Evolutionary conservation across 1,140 invertebrate species (phyloP), one percentile per base, ranked within the genome.

Genomic region (Drosophila oshimai): DNA sequence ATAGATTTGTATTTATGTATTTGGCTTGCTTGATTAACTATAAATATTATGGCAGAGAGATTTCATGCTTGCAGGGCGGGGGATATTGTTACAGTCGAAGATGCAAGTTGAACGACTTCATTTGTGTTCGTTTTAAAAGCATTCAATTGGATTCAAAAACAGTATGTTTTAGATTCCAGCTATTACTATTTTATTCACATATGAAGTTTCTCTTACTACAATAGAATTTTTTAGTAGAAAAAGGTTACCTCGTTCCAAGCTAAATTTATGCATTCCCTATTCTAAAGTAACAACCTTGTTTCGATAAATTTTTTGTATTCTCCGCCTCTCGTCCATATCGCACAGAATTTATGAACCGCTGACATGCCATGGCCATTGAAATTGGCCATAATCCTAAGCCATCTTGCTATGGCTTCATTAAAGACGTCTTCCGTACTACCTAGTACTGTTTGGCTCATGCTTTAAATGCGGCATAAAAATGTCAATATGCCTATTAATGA

Each of bases 1-100:
- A 79, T 86, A 62, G 60, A 79, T 79, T 79, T 57, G 74, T 71
- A 84, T 83, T 80, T 80, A 80, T 74, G 76, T 80, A 80, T 81
- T 84, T 84, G 74, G 75, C 58, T 86, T 84, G 64, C 79, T 84
- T 84, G 79, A 84, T 84, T 84, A 86, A 84, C 79, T 74, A 84
- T 84, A 84, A 84, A 84, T 84, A 86, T 84, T 84, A 74, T 86
- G 80, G 46, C 64, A 74, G 65, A 42, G 22, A 37, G 64, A 74
- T 81, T 75, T 81, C 65, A 67, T 65, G 70, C 67, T 31, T n/a
- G 7, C 13, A 12, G 20, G 15, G 3, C 3, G 15, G 13, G 12
- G 18, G 10, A 12, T 34, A 12, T 64, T 26, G 44, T 37, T 34
- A 20, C 55, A 28, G 34, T 26, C 26, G 34, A 47, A 47, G 34